Percentiles rank a stretch among this genome's conserved stretches.
These are phyloP conservation scores for Oeneis ivallda DNA, from an alignment of 2,888 invertebrate genomes.

Conservation along the genomic window DNA sequence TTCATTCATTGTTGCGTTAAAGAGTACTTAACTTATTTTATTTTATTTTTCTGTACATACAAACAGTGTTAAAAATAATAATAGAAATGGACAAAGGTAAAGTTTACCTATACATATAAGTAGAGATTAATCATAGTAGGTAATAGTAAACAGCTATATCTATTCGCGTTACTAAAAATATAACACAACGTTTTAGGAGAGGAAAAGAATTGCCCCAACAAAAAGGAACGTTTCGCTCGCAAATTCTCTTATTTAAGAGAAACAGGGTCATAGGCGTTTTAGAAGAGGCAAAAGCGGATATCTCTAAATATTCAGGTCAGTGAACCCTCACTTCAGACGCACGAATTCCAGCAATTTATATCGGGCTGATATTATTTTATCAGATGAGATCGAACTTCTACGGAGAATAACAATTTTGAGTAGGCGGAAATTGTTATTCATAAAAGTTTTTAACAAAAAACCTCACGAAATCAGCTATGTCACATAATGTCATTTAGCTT, in stretches of 20 bases:
- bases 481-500: background rate
- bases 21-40: too few species aligned
- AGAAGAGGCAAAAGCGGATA: slow-evolving; percentile 52
- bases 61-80: too few species aligned
- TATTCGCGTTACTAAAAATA: background rate
- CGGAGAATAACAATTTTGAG: background rate
- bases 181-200: background rate
- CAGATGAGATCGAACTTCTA: slow-evolving; percentile 35
- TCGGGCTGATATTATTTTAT: slow-evolving; percentile 43
- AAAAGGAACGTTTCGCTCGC: slow-evolving; percentile 42
- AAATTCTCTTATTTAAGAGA: slow-evolving; percentile 56
- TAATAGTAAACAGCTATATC: background rate
- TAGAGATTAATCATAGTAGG: too few species aligned
- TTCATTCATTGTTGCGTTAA: too few species aligned
- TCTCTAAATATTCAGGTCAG: slow-evolving; percentile 52
- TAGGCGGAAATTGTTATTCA: background rate
- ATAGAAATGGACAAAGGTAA: too few species aligned
- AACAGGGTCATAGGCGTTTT: slow-evolving; percentile 61
- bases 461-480: background rate
- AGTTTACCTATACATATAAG: too few species aligned
- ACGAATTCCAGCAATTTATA: slow-evolving; percentile 47
- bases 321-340: slow-evolving; percentile 50
- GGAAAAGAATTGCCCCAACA: slow-evolving; percentile 8
- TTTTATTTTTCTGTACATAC: too few species aligned
- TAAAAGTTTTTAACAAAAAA: background rate